Evolutionary conservation across 2,797 vertebrate genomes (phyloP).

Genomic region (Sebastes kiyomatsui): DNA sequence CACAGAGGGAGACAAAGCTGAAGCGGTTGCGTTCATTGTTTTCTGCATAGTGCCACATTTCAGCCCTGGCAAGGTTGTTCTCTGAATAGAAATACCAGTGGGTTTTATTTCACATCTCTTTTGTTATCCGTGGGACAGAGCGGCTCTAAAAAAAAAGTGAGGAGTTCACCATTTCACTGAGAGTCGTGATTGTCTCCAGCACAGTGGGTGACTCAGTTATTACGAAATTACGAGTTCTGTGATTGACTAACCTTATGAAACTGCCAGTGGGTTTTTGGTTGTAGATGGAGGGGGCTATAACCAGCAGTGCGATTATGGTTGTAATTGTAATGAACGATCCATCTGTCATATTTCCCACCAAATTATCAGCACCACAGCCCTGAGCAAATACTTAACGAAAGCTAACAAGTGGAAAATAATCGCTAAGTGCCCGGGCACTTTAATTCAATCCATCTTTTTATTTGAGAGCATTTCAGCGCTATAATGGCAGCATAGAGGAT

Average conservation of each 20-base stretch:
- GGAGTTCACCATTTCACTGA: conserved; percentile 23
- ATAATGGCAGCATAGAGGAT: conserved; percentile 49
- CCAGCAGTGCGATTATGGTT: conserved; percentile 66
- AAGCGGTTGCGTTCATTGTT: conserved; percentile 33
- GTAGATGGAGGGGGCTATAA: conserved; percentile 56
- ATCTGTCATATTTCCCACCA: conserved; percentile 79
- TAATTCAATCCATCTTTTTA: conserved; percentile 77
- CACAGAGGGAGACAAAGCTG: conserved; percentile 24
- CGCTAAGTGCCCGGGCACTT: conserved; percentile 70
- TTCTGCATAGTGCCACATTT: conserved; percentile 22
- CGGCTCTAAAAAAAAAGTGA: conserved; percentile 27
- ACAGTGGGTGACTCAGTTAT: conserved; percentile 39
- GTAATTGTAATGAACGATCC: conserved; percentile 79
- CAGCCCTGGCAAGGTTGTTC: not conserved
- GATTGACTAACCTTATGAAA: conserved; percentile 67
- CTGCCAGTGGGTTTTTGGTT: conserved; percentile 53
- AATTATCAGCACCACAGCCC: conserved; percentile 76
- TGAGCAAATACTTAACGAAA: conserved; percentile 76
- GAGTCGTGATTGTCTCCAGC: conserved; percentile 30
- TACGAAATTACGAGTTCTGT: conserved; percentile 56
- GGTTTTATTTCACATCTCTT: conserved; percentile 28
- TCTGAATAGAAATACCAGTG: conserved; percentile 26
- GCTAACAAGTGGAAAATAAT: conserved; percentile 82
- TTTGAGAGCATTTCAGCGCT: conserved; percentile 57
- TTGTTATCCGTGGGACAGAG: conserved; percentile 35